These are phyloP conservation scores for Siniperca undulata DNA, from an alignment of 2,797 vertebrate species.

Conservation along the genomic window DNA sequence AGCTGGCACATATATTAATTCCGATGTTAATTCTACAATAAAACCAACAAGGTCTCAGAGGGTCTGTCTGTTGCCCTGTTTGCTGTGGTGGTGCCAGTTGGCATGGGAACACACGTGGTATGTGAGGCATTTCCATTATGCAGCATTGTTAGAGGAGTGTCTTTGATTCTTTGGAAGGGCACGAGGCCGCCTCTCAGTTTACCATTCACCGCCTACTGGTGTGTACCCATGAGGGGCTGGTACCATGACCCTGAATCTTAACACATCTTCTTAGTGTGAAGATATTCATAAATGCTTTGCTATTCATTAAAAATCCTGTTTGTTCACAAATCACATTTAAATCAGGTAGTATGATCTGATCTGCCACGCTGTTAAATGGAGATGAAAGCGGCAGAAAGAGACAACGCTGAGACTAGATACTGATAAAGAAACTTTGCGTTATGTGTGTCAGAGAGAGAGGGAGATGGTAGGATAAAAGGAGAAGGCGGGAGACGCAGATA, in stretches of 20 bases:
- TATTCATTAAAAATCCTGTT: slow-evolving; percentile 65
- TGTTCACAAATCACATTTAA: slow-evolving; percentile 61
- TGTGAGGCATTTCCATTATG: slow-evolving; percentile 38
- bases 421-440: slow-evolving; percentile 36
- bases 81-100: slow-evolving; percentile 60
- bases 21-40: slow-evolving; percentile 51
- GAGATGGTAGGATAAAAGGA: slow-evolving; percentile 52
- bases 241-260: slow-evolving; percentile 50
- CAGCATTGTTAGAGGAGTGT: slow-evolving; percentile 40
- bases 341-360: slow-evolving; percentile 65
- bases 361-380: slow-evolving; percentile 58
- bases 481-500: slow-evolving; percentile 21
- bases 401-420: slow-evolving; percentile 42
- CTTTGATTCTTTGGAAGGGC: slow-evolving; percentile 60
- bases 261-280: slow-evolving; percentile 44
- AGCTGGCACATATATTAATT: slow-evolving; percentile 47
- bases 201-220: slow-evolving; percentile 37
- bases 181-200: slow-evolving; percentile 44
- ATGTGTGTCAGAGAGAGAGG: slow-evolving; percentile 18
- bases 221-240: slow-evolving; percentile 11
- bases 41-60: slow-evolving; percentile 44
- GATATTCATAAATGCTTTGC: slow-evolving; percentile 47
- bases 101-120: slow-evolving; percentile 70
- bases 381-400: slow-evolving; percentile 64
- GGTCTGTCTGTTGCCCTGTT: slow-evolving; percentile 35